phyloP scores from a whole-genome alignment of 2,113 vertebrate genomes.

The Progne subis region DNA sequence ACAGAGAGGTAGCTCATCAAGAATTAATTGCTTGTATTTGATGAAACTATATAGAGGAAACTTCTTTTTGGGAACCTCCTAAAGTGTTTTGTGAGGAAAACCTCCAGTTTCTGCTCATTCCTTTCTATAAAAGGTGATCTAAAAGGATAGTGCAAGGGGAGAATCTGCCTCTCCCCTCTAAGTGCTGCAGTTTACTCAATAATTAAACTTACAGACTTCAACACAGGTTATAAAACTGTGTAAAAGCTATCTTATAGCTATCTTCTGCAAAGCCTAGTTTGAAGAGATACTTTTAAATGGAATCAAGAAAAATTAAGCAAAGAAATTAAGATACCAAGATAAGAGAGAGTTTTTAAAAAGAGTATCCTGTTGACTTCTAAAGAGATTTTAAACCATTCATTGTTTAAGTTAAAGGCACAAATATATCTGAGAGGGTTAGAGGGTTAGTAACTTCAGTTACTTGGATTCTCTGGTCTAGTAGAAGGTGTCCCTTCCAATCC shows the following conservation, averaged over 20 bases:
- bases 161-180: background rate
- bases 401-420: background rate
- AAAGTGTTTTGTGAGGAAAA: background rate
- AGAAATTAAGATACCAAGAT: background rate
- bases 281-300: background rate
- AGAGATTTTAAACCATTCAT: background rate
- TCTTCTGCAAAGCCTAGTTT: background rate
- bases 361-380: background rate
- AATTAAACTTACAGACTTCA: background rate
- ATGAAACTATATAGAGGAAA: background rate
- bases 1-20: background rate
- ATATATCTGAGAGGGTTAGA: background rate
- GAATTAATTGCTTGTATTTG: background rate
- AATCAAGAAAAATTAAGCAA: background rate
- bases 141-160: background rate
- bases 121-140: background rate
- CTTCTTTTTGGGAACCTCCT: background rate
- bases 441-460: background rate
- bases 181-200: background rate
- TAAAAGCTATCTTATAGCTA: background rate
- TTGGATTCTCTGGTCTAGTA: background rate
- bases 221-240: background rate
- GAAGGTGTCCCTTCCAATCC: background rate
- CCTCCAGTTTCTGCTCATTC: background rate
- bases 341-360: background rate